A percentile compares a stretch with the other conserved stretches of the same genome.
Evolutionary conservation across 2,888 invertebrate genomes (phyloP).

Genomic region (Caenorhabditis sp.): DNA sequence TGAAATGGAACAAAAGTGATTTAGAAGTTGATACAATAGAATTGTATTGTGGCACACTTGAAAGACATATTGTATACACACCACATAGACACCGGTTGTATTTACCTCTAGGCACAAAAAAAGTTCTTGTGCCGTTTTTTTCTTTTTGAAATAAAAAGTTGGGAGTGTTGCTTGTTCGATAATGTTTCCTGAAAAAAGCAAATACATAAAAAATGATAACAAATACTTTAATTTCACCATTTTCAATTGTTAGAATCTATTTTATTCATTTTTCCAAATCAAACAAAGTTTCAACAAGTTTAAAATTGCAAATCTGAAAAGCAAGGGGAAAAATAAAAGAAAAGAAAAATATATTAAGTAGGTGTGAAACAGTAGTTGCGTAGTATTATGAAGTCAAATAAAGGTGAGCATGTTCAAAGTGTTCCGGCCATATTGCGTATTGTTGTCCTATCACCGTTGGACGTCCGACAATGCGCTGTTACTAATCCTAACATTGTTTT

Average conservation of each 20-base stretch:
- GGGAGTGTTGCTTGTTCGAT: neutral
- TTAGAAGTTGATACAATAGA: slow-evolving; percentile 10
- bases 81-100: slow-evolving; percentile 2
- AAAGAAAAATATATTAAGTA: neutral
- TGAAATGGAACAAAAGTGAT: slow-evolving; percentile 6
- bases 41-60: slow-evolving; percentile 11
- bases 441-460: slow-evolving; percentile 13
- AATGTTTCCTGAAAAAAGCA: neutral
- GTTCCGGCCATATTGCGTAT: slow-evolving; percentile 10
- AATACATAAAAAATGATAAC: neutral
- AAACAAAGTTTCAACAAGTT: neutral
- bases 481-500: slow-evolving; percentile 7
- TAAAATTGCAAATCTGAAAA: too few species aligned
- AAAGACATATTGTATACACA: neutral
- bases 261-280: neutral
- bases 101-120: neutral
- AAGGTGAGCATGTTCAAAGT: slow-evolving; percentile 4
- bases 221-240: neutral
- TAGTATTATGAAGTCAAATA: neutral
- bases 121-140: neutral
- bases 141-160: neutral
- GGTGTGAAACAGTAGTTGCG: neutral
- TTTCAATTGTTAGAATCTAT: neutral
- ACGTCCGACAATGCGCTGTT: neutral
- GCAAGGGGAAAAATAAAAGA: neutral